phyloP scores from a whole-genome alignment of 2,888 invertebrate genomes.

The Drosophila phalerata region DNA sequence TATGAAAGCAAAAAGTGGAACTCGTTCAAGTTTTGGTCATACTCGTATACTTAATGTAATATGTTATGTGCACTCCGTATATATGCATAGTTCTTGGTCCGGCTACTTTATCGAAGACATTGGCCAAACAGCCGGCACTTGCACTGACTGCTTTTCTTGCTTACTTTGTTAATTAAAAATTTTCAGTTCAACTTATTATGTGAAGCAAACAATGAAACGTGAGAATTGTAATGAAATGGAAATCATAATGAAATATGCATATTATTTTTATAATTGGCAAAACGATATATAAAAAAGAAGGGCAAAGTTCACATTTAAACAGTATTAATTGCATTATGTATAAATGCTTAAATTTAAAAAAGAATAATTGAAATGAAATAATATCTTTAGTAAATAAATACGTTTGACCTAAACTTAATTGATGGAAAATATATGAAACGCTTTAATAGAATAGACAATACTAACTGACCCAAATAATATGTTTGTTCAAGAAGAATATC shows the following conservation, averaged over 20 bases:
- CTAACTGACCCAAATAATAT: not conserved
- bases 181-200: slow-evolving; percentile 55
- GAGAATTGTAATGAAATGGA: slow-evolving; percentile 65
- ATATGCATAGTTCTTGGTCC: slow-evolving; percentile 21
- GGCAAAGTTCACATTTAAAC: slow-evolving; percentile 1
- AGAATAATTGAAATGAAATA: slow-evolving; percentile 16
- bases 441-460: not conserved
- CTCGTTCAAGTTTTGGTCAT: slow-evolving; percentile 20
- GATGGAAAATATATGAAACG: not conserved
- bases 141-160: slow-evolving; percentile 47
- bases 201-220: slow-evolving; percentile 67
- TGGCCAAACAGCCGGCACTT: slow-evolving; percentile 27
- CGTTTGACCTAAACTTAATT: not conserved
- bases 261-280: slow-evolving; percentile 11
- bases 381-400: not conserved
- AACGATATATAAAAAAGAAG: not conserved
- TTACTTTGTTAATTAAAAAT: slow-evolving; percentile 75
- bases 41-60: slow-evolving; percentile 12
- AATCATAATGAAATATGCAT: slow-evolving; percentile 38
- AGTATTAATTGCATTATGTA: not conserved
- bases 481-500: not conserved
- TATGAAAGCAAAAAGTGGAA: slow-evolving; percentile 28
- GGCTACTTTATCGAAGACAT: slow-evolving; percentile 64
- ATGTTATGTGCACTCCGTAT: slow-evolving; percentile 3
- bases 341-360: slow-evolving; percentile 13